Conservation (phyloP, 2,797 vertebrate species). For the Mus minutoides region DNA sequence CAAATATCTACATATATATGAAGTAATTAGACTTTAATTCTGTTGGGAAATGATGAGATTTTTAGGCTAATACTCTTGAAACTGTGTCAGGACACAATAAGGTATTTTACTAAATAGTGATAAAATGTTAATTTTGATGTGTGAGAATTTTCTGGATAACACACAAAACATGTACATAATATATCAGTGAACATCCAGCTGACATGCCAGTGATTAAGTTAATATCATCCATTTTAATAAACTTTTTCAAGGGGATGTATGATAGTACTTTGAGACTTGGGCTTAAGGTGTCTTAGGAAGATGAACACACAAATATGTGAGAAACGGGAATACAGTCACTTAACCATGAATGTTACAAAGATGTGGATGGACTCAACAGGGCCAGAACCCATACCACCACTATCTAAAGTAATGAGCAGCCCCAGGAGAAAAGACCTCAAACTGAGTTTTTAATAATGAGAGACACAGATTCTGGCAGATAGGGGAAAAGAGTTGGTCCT, state of each 20-base stretch:
- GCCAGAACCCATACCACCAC: background rate
- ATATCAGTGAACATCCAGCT: background rate
- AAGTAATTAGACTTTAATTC: background rate
- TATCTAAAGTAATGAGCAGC: slow-evolving; percentile 50
- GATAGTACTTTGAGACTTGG: background rate
- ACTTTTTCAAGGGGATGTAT: background rate
- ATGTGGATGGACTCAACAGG: background rate
- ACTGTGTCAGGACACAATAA: slow-evolving; percentile 59
- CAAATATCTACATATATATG: background rate
- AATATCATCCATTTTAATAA: slow-evolving; percentile 33
- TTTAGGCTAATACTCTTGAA: background rate
- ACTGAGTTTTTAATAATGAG: slow-evolving; percentile 75
- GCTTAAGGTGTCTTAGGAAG: slow-evolving; percentile 47
- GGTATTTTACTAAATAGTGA: slow-evolving; percentile 35
- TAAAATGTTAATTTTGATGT: slow-evolving; percentile 13
- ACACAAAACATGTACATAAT: background rate
- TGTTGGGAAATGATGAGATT: slow-evolving; percentile 44
- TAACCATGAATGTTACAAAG: background rate
- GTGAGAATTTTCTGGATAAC: slow-evolving; percentile 15
- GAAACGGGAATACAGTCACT: background rate
- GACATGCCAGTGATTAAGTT: slow-evolving; percentile 35
- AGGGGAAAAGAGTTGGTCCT: background rate
- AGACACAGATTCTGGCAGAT: slow-evolving; percentile 70
- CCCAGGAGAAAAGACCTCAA: slow-evolving; percentile 65
- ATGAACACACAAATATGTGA: background rate